Evolutionary conservation across 2,113 vertebrate species (phyloP), one percentile per base, ranked within the genome.

Genomic region (Tylochromis polylepis): DNA sequence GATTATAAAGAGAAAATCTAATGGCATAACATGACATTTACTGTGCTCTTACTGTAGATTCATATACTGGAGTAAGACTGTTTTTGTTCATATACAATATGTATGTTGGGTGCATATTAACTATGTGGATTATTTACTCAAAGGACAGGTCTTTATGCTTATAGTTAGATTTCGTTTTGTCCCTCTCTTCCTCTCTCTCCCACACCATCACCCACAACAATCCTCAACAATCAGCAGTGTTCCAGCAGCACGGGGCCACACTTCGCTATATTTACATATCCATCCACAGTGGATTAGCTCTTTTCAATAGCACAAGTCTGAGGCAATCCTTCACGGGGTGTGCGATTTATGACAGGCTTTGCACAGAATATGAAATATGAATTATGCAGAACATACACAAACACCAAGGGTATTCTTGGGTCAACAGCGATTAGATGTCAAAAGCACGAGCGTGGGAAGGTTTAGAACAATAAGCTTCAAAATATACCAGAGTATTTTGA

Each of bases 201-300:
- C 86, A 85, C 89, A 88, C 81, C 36, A 51, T 90, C 88, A 88
- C 85, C 80, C 90, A 91, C 86, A 84, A 91, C 87, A 93, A 91
- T 91, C 83, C 92, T 84, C 57, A 79, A 88, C 90, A 90, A 91
- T 89, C 86, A 49, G 57, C 41, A 88, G 41, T 29, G 83, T 86
- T 90, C 86, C 88, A 53, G 83, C 87, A 78, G 80, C 67, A 51
- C 88, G 70, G 60, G 89, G 89, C 83, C 72, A 31, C 81, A 67
- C 83, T 82, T 79, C 3, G 34, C 79, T 81, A 60, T 88, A 93
- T 93, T 93, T 94, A 90, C 92, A 92, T 92, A 89, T 91, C 82
- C 85, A 90, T 92, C 90, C 85, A 77, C 89, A 38, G 87, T 79
- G 91, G 91, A 95, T 95, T 94, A 94, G 58, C 67, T 5, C 22